phyloP scores from a whole-genome alignment of 1,140 invertebrate species.

The Drosophila arizonae region DNA sequence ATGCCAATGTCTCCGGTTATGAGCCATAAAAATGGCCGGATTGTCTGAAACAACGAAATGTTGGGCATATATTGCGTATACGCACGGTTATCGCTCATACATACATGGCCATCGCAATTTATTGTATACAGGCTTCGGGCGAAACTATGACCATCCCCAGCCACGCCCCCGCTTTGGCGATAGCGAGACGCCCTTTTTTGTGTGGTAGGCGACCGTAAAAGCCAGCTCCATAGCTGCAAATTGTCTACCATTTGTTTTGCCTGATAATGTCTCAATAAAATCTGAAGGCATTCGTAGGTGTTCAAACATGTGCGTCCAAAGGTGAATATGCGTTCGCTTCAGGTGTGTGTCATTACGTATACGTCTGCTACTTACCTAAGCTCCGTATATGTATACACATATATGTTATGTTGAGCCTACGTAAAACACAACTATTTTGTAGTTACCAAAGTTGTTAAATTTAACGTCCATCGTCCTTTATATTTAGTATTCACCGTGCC shows the following conservation, averaged over 20 bases:
- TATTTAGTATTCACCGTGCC: not conserved
- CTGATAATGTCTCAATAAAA: conserved; percentile 80
- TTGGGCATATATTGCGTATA: conserved; percentile 43
- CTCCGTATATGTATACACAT: not conserved
- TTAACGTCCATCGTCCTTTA: conserved; percentile 49
- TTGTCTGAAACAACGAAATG: conserved; percentile 11
- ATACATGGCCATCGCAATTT: conserved; percentile 53
- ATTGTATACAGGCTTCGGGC: conserved; percentile 34
- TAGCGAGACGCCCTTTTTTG: conserved; percentile 57
- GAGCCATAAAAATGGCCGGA: conserved; percentile 57
- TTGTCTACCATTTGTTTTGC: conserved; percentile 74
- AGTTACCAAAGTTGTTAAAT: conserved; percentile 74
- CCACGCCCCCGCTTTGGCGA: conserved; percentile 45
- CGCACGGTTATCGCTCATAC: conserved; percentile 64
- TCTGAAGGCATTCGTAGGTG: conserved; percentile 62
- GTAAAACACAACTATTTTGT: conserved; percentile 64
- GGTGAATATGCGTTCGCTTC: conserved; percentile 1
- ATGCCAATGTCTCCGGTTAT: conserved; percentile 59
- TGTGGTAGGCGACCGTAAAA: conserved; percentile 56
- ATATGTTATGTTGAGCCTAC: conserved; percentile 6
- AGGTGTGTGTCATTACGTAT: conserved; percentile 63
- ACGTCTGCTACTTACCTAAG: conserved; percentile 34
- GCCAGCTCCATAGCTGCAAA: conserved; percentile 55
- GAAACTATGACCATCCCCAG: conserved; percentile 55
- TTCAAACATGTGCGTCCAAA: conserved; percentile 6